Evolutionary conservation across 2,113 vertebrate genomes (phyloP), one percentile per base, ranked within the genome.

Genomic region (Mobula hypostoma): DNA sequence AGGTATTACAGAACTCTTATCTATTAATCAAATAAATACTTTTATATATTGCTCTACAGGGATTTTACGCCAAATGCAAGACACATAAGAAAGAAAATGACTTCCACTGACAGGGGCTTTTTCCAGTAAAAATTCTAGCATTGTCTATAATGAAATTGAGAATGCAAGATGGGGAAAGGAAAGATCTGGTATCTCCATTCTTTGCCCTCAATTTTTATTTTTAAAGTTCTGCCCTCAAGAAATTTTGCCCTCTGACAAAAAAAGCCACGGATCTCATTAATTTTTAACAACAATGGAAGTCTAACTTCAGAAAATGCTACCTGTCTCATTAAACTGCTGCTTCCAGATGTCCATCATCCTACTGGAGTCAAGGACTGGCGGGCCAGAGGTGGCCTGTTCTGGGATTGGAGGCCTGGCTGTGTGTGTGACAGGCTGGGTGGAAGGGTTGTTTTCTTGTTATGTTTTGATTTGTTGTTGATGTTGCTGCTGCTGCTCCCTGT

Each of bases 11-110:
- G 66, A 48, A 72, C 66, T 92, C 32, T 92, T 92, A 70, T 92
- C 90, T 12, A 72, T 68, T 92, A 92, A 92, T 92, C 90, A 92
- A 36, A 92, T 68, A n/a, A 72, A 92, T 92, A 63, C 66, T 92
- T 92, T 91, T 48, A 72, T 72, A 72, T 92, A 70, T 40, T 66
- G 36, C 36, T 66, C 24, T 40, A 92, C 87, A 91, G 87, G 87
- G 87, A 91, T 91, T 90, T 32, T 91, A 91, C 80, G 48, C 90
- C 90, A 36, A 72, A 70, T 19, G 36, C 68, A 92, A 15, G 36
- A 87, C 58, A 27, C 83, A 29, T n/a, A 5, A 56, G 83, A 87
- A 87, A 87, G 83, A 63, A 87, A 87, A 87, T 87, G 83, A 87
- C 83, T 56, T 63, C 61, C 61, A 61, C 83, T 63, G 83, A 87